Evolutionary conservation across 2,888 invertebrate genomes (phyloP).

Genomic region (Metallyticus violacea): DNA sequence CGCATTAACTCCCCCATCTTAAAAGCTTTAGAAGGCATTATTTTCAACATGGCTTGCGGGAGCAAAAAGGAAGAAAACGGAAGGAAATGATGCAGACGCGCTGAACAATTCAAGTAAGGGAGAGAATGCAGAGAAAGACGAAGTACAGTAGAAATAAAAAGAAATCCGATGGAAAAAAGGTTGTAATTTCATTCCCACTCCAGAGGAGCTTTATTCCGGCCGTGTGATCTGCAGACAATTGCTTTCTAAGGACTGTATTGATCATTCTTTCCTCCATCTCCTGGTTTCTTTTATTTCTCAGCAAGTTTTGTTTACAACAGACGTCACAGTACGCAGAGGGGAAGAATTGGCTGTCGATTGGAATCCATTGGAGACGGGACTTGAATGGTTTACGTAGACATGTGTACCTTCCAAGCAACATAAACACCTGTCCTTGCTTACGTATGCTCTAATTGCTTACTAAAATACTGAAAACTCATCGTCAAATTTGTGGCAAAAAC

Average conservation of each 20-base stretch:
- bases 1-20: too few relatives aligned
- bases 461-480: too few relatives aligned
- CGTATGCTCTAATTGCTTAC: too few relatives aligned
- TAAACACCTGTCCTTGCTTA: too few relatives aligned
- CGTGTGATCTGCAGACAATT: conserved; percentile 12
- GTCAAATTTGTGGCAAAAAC: too few relatives aligned
- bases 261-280: neutral
- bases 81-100: neutral
- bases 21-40: too few relatives aligned
- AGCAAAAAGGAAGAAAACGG: neutral
- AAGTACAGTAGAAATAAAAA: neutral
- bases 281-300: neutral
- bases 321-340: neutral
- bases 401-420: too few relatives aligned
- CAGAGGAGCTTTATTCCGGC: conserved; percentile 1
- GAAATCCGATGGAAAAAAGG: neutral
- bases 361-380: neutral
- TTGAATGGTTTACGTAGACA: neutral
- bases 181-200: conserved; percentile 21
- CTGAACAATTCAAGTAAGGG: neutral
- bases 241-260: neutral
- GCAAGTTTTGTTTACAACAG: neutral
- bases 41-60: neutral
- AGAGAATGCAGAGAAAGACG: neutral
- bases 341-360: neutral